phyloP scores from a whole-genome alignment of 37 sponge, comb jelly and placozoan genomes.

The Chondrilla cf. caribensis region DNA sequence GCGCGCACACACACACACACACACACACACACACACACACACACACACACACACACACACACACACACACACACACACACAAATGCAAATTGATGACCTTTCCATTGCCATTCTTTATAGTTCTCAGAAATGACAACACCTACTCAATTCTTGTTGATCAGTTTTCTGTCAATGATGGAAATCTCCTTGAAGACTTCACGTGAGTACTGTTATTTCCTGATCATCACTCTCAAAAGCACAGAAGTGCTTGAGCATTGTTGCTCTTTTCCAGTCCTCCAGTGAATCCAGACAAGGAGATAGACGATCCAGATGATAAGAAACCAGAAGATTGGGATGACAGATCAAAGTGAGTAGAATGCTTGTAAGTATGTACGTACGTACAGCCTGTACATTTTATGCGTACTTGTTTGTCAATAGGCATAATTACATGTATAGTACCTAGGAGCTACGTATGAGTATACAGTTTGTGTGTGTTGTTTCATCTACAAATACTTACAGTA shows the following conservation, averaged over 20 bases:
- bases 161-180: conserved; percentile 60
- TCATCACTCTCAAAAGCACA: background rate
- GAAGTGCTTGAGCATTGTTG: background rate
- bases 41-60: no score
- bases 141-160: conserved; percentile 78
- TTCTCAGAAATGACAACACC: conserved; percentile 59
- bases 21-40: no score
- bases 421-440: no score
- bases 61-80: no score
- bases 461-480: no score
- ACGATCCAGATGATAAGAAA: conserved; percentile 91
- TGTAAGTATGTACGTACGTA: no score
- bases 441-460: no score
- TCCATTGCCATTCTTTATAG: conserved; percentile 18
- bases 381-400: no score
- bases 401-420: no score
- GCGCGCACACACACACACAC: background rate
- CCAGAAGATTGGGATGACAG: conserved; percentile 98
- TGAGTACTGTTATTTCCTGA: conserved; percentile 2
- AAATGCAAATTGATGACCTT: background rate
- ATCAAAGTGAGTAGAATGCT: conserved; percentile 65
- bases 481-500: no score
- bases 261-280: conserved; percentile 60
- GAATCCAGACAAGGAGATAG: conserved; percentile 89
- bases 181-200: conserved; percentile 74